Evolutionary conservation across 64 coral and sea anemone genomes (phyloP).

Genomic region (Montipora efflorescens): DNA sequence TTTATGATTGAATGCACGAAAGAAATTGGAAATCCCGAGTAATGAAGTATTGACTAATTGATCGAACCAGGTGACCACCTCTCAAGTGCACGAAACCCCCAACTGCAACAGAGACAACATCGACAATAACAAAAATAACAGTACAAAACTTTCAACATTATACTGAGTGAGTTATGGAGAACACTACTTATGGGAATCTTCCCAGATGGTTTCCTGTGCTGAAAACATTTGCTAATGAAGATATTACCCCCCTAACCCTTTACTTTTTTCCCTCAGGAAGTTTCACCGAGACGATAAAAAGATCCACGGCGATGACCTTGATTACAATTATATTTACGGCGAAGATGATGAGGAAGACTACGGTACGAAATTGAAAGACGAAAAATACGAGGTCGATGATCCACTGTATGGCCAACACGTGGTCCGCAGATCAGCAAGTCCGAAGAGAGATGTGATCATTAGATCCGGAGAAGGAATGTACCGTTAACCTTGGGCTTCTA

Average conservation of each 20-base stretch:
- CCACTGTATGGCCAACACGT: neutral
- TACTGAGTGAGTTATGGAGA: too few species aligned
- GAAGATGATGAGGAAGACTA: neutral
- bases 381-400: neutral
- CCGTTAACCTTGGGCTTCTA: neutral
- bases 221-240: too few species aligned
- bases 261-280: neutral
- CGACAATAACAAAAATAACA: too few species aligned
- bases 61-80: fast-evolving
- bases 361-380: neutral
- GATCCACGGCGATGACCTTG: neutral
- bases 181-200: fast-evolving
- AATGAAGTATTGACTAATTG: fast-evolving
- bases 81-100: too few species aligned
- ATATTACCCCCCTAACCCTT: too few species aligned
- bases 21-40: too few species aligned
- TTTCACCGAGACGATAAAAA: neutral
- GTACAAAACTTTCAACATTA: too few species aligned
- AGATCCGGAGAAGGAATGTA: neutral
- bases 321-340: neutral
- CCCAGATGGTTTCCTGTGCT: too few species aligned
- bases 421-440: neutral
- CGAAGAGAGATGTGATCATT: neutral
- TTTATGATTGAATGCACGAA: too few species aligned
- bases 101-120: too few species aligned